Conservation (phyloP, 2,797 vertebrate genomes). For the Potorous gilbertii region DNA sequence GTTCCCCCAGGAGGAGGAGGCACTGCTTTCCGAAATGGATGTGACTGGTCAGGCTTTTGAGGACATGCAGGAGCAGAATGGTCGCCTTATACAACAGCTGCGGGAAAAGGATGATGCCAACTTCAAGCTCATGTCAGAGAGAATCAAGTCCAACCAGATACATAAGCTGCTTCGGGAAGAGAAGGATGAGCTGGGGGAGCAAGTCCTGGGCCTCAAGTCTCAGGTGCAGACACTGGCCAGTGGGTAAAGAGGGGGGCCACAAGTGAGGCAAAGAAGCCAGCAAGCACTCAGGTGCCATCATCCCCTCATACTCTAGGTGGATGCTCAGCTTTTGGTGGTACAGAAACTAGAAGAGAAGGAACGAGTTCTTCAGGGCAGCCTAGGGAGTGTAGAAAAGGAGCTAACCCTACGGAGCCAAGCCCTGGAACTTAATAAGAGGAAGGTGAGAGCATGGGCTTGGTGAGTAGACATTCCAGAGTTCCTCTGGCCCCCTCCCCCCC, state of each 20-base stretch:
- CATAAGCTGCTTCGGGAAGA: conserved; percentile 95
- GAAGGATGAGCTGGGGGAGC: conserved; percentile 95
- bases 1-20: conserved; percentile 90
- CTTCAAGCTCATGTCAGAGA: conserved; percentile 96
- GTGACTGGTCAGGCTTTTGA: conserved; percentile 96
- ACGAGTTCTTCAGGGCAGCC: conserved; percentile 91
- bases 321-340: conserved; percentile 93
- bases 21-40: conserved; percentile 94
- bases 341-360: conserved; percentile 96
- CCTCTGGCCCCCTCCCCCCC: background rate
- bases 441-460: conserved; percentile 83
- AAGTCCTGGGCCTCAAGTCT: conserved; percentile 94
- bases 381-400: conserved; percentile 92
- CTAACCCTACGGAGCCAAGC: conserved; percentile 91
- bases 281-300: background rate
- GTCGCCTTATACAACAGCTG: conserved; percentile 93
- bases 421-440: conserved; percentile 94
- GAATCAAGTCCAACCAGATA: conserved; percentile 97
- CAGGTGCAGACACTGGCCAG: conserved; percentile 84
- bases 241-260: background rate
- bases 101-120: conserved; percentile 96
- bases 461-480: background rate
- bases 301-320: conserved; percentile 85
- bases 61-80: conserved; percentile 98
- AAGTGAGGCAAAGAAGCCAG: background rate